Conservation (phyloP, 2,797 vertebrate genomes). For the Eulemur coronatus region DNA sequence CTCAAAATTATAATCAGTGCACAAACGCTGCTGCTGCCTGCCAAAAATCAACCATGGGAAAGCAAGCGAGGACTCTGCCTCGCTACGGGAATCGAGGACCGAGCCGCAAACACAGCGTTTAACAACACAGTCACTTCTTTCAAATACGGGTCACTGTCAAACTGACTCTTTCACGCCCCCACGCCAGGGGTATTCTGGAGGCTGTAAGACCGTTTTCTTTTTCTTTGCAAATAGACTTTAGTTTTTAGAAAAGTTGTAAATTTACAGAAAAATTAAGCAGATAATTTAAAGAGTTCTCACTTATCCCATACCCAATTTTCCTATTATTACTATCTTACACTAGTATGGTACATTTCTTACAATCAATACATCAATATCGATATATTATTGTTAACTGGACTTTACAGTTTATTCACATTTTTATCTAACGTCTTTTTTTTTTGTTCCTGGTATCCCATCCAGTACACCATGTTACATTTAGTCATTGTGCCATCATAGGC, state of each 20-base stretch:
- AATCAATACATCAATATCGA: background rate
- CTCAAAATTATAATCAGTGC: conserved; percentile 81
- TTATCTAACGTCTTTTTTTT: background rate
- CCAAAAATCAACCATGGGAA: conserved; percentile 82
- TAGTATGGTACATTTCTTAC: background rate
- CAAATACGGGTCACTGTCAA: conserved; percentile 63
- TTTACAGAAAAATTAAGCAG: background rate
- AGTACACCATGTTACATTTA: background rate
- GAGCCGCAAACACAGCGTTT: conserved; percentile 61
- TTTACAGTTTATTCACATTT: background rate
- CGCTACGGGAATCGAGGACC: background rate
- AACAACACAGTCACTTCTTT: conserved; percentile 77
- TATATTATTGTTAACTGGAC: background rate
- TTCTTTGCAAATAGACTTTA: background rate
- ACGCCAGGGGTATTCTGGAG: background rate
- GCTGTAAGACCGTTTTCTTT: background rate
- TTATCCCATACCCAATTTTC: background rate
- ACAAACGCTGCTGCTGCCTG: conserved; percentile 77
- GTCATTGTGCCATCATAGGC: background rate
- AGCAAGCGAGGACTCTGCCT: conserved; percentile 62
- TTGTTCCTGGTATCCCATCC: background rate
- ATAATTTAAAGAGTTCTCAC: background rate
- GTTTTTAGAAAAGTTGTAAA: conserved; percentile 36
- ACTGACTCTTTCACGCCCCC: background rate
- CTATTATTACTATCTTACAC: background rate